Evolutionary conservation across 2,113 vertebrate species (phyloP), one percentile per base, ranked within the genome.

Genomic region (Hoplias malabaricus): DNA sequence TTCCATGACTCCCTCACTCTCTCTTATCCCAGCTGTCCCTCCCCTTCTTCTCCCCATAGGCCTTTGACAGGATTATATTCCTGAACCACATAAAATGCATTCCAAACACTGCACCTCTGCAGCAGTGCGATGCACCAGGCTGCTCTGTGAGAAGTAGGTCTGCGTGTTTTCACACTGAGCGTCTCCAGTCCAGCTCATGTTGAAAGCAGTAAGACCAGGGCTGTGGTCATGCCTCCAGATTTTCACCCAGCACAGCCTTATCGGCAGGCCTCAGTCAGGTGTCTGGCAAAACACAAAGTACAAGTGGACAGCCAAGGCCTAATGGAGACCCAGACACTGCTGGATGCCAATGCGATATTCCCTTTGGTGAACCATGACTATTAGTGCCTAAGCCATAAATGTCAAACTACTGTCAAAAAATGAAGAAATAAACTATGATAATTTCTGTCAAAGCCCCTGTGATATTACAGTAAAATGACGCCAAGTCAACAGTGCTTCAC

Each of bases 21-120:
- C 42, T 34, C 61, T 46, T 16, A 50, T 67, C 5, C 19, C 34
- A 33, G 77, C 21, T 13, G 43, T 36, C 31, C 11, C 65, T 21
- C 33, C 71, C 43, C 70, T 56, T 48, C 38, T 63, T 56, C 54
- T 72, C 36, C 57, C 68, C 53, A 62, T 48, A 54, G 82, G 53
- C 72, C 38, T 75, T 71, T 63, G 57, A 74, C 10, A 65, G 78
- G 82, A 82, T 79, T 82, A 81, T n/a, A 56, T 56, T 79, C 34
- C 80, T 70, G 54, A 69, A 75, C 69, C 75, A 74, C 48, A 71
- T 29, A 53, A 68, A 56, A 75, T 73, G 38, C 40, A 62, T 76
- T 70, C 53, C 75, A 50, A 40, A 34, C 54, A 36, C 21, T 54
- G 62, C 40, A 56, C 61, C 59, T 29, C 42, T 48, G 29, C 63